These are phyloP conservation scores for Encarsia formosa DNA, from an alignment of 2,888 invertebrate genomes.

Conservation along the genomic window DNA sequence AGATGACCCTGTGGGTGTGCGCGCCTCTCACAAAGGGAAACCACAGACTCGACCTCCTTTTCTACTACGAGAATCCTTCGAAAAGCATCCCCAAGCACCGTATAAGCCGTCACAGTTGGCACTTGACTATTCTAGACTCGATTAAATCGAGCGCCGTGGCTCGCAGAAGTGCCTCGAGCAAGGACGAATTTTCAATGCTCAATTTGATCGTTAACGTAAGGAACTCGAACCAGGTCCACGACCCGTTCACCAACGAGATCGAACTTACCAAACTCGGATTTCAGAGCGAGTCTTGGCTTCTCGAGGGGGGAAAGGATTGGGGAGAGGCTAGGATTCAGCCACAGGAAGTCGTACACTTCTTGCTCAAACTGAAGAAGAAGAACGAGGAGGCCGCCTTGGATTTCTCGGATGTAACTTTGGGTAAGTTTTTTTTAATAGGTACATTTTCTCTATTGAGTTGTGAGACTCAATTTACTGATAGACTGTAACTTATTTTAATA, in stretches of 20 bases:
- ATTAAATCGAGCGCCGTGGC: slow-evolving; percentile 57
- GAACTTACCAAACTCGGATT: slow-evolving; percentile 60
- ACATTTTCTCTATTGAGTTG: no score
- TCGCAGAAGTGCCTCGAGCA: slow-evolving; percentile 53
- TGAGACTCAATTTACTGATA: no score
- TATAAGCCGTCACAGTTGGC: slow-evolving; percentile 63
- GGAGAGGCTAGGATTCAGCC: slow-evolving; percentile 51
- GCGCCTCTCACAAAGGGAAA: slow-evolving; percentile 64
- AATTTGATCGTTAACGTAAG: slow-evolving; percentile 66
- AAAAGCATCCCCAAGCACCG: slow-evolving; percentile 54
- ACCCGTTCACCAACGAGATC: slow-evolving; percentile 57
- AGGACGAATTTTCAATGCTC: slow-evolving; percentile 53
- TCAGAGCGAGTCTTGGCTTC: slow-evolving; percentile 61
- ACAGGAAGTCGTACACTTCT: slow-evolving; percentile 55
- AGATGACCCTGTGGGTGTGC: slow-evolving; percentile 63
- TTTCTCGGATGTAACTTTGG: no score
- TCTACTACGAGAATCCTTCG: slow-evolving; percentile 66
- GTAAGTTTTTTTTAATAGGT: no score
- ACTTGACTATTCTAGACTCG: slow-evolving; percentile 61
- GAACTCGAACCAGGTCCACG: slow-evolving; percentile 65
- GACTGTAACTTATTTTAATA: no score
- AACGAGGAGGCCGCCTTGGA: no score
- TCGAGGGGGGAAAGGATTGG: slow-evolving; percentile 40
- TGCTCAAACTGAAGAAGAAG: slow-evolving; percentile 56
- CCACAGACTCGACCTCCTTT: slow-evolving; percentile 64